phyloP scores from a whole-genome alignment of 2,888 invertebrate genomes.

The Neuroscelio doddi region DNA sequence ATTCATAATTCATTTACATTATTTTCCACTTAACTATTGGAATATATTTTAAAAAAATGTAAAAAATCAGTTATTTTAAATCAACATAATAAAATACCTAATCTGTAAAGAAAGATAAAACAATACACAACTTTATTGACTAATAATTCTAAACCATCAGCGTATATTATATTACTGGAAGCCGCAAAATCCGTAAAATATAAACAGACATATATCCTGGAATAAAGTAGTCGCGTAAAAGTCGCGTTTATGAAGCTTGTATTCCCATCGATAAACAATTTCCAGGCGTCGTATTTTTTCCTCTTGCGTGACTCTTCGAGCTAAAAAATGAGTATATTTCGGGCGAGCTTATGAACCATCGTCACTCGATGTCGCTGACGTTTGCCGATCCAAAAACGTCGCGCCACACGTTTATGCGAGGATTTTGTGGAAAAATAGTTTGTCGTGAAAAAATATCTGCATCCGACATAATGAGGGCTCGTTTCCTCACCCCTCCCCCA shows the following conservation, averaged over 20 bases:
- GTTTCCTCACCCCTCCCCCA: constrained; percentile 16
- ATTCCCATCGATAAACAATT: constrained; percentile 44
- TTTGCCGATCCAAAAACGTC: constrained; percentile 44
- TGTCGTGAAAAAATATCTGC: constrained; percentile 43
- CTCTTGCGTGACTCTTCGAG: constrained; percentile 13
- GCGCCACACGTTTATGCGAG: constrained; percentile 11
- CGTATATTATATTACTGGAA: constrained; percentile 33
- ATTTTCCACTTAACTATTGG: too few relatives aligned
- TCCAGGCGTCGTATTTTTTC: constrained; percentile 30
- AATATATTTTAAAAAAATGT: too few relatives aligned
- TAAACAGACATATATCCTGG: constrained; percentile 29
- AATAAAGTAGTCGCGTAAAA: constrained; percentile 34
- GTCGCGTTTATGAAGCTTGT: constrained; percentile 37
- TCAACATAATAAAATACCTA: too few relatives aligned
- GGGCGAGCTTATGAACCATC: too few relatives aligned
- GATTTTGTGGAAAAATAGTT: constrained; percentile 44
- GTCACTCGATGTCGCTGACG: constrained; percentile 23
- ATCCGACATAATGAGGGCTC: constrained; percentile 47
- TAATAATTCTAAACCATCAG: too few relatives aligned
- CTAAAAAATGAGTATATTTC: constrained; percentile 3
- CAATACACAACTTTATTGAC: too few relatives aligned
- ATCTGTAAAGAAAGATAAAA: too few relatives aligned
- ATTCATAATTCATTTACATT: too few relatives aligned
- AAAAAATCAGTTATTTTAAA: too few relatives aligned
- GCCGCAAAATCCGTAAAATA: constrained; percentile 34